Evolutionary conservation across 2,797 vertebrate species (phyloP).

Genomic region (Microhierax caerulescens): DNA sequence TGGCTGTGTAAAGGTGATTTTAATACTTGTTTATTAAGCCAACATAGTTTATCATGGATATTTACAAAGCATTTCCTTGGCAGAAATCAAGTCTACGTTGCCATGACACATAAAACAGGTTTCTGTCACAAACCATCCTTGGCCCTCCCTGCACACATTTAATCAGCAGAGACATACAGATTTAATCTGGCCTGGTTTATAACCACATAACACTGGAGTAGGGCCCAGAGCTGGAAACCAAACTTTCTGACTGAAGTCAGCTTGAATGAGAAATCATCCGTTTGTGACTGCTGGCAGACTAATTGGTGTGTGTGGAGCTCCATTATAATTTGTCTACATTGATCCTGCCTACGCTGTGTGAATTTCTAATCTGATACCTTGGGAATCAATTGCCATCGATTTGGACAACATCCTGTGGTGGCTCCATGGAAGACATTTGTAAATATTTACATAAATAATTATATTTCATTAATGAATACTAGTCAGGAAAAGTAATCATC

Average conservation of each 20-base stretch:
- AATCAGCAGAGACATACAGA: background rate
- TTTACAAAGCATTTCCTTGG: background rate
- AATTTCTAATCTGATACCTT: background rate
- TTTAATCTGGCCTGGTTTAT: background rate
- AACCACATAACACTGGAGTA: background rate
- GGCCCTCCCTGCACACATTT: background rate
- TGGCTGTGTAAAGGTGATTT: background rate
- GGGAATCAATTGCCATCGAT: background rate
- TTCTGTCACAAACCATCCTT: background rate
- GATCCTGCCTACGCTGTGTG: background rate
- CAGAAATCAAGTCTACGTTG: background rate
- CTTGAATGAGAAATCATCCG: background rate
- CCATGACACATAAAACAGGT: background rate
- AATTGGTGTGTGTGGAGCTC: background rate
- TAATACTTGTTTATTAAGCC: background rate
- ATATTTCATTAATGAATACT: background rate
- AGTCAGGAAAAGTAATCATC: background rate
- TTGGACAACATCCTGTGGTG: background rate
- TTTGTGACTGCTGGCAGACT: background rate
- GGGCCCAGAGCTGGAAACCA: background rate
- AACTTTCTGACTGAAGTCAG: background rate
- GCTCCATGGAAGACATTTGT: background rate
- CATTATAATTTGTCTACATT: background rate
- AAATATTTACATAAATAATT: background rate
- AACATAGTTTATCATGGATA: background rate